Evolutionary conservation across 2,888 invertebrate genomes (phyloP).

Genomic region (Quadriops clusia): DNA sequence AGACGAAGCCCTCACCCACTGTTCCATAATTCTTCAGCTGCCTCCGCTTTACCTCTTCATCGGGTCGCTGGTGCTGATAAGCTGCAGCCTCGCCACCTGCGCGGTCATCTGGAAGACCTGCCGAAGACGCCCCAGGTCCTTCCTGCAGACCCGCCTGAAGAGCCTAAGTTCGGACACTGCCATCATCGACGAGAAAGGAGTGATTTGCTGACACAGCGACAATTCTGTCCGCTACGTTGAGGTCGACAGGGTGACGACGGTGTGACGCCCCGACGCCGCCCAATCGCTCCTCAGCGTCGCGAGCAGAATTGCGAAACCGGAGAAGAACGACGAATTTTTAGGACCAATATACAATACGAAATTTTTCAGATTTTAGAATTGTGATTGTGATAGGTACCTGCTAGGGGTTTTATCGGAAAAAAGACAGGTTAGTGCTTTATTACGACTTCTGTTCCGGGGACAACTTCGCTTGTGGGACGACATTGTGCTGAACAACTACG

Average conservation of each 20-base stretch:
- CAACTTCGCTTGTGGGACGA: too few species aligned
- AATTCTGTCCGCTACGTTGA: conserved; percentile 89
- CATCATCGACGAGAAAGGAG: conserved; percentile 75
- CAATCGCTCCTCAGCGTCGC: conserved; percentile 20
- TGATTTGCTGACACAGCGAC: conserved; percentile 93
- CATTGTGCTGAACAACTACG: too few species aligned
- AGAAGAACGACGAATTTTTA: conserved; percentile 12
- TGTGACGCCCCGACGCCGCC: conserved; percentile 48
- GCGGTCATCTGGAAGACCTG: conserved; percentile 30
- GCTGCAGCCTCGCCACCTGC: conserved; percentile 24
- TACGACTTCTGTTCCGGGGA: too few species aligned
- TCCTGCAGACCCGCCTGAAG: conserved; percentile 67
- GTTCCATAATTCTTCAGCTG: conserved; percentile 63
- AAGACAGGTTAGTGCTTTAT: too few species aligned
- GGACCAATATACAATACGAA: conserved; percentile 17
- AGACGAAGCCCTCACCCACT: conserved; percentile 69
- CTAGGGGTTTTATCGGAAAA: conserved; percentile 22
- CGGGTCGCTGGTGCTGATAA: conserved; percentile 35
- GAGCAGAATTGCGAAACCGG: conserved; percentile 27
- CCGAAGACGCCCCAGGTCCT: conserved; percentile 57
- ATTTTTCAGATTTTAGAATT: conserved; percentile 18
- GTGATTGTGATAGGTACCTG: conserved; percentile 25
- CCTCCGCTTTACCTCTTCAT: conserved; percentile 60
- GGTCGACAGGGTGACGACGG: conserved; percentile 81
- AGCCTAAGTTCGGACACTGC: conserved; percentile 71